Conservation (phyloP, 2,797 vertebrate genomes). For the Prionace glauca region DNA sequence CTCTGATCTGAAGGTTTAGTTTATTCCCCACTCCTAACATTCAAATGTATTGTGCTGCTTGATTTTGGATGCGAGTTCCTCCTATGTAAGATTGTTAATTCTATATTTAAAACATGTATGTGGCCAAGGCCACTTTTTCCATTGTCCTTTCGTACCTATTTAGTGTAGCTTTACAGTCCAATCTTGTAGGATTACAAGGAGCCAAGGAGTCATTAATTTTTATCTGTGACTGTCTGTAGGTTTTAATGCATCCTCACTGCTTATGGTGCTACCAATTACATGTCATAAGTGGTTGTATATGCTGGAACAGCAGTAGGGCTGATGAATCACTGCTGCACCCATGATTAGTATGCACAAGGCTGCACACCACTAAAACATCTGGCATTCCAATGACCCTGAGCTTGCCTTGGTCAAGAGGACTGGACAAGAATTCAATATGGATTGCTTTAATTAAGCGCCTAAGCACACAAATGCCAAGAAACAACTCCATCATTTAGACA, state of each 20-base stretch:
- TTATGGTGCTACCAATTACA: conserved; percentile 75
- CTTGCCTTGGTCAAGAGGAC: conserved; percentile 66
- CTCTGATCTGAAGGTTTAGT: neutral
- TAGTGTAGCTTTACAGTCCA: conserved; percentile 28
- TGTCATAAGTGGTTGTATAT: conserved; percentile 76
- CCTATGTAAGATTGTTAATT: neutral
- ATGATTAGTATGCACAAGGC: conserved; percentile 67
- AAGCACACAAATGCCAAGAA: conserved; percentile 64
- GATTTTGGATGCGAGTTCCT: neutral
- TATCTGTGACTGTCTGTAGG: conserved; percentile 73
- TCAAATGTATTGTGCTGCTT: neutral
- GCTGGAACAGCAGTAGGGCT: conserved; percentile 62
- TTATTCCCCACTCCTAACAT: neutral
- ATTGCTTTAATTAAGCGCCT: conserved; percentile 72
- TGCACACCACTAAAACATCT: conserved; percentile 64
- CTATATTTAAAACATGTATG: conserved; percentile 23
- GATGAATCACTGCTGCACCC: conserved; percentile 67
- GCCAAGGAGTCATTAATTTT: conserved; percentile 77
- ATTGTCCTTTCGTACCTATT: conserved; percentile 36
- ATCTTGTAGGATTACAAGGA: conserved; percentile 69
- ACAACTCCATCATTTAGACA: conserved; percentile 65
- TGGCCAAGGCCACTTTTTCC: conserved; percentile 15
- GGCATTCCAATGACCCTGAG: conserved; percentile 70
- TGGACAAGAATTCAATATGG: conserved; percentile 73
- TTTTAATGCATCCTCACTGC: conserved; percentile 75